Conservation (phyloP, 2,888 invertebrate genomes). For the Euphydryas editha region DNA sequence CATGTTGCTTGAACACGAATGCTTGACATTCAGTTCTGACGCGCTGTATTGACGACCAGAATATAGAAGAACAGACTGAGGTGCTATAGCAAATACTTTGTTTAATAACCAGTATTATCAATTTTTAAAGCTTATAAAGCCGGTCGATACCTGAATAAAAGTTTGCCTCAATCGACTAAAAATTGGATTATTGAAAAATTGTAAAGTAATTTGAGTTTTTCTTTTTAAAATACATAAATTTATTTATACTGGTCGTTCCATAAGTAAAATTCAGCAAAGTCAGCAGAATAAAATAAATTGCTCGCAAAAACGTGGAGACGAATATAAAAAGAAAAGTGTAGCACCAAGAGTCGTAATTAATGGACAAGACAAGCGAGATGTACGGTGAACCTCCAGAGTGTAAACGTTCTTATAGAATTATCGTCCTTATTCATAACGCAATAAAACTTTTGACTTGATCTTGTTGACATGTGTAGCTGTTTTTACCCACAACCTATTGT, state of each 20-base stretch:
- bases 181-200: background rate
- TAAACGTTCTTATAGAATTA: constrained; percentile 9
- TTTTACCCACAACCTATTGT: constrained; percentile 15
- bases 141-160: background rate
- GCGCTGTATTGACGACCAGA: constrained; percentile 12
- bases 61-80: background rate
- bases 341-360: constrained; percentile 69
- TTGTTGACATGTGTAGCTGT: constrained; percentile 9
- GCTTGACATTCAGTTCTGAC: constrained; percentile 25
- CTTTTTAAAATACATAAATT: background rate
- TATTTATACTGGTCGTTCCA: constrained; percentile 55
- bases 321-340: constrained; percentile 59
- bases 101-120: background rate
- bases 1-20: constrained; percentile 24
- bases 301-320: constrained; percentile 56
- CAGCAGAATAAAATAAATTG: constrained; percentile 69
- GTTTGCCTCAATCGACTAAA: no score
- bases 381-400: constrained; percentile 15
- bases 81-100: background rate
- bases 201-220: background rate
- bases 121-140: background rate
- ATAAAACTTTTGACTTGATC: background rate
- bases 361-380: constrained; percentile 50
- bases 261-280: constrained; percentile 64
- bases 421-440: constrained; percentile 4